Base-by-base conservation (phyloP, 2,888 invertebrate genomes). In the Ornithoptera priamus region DNA sequence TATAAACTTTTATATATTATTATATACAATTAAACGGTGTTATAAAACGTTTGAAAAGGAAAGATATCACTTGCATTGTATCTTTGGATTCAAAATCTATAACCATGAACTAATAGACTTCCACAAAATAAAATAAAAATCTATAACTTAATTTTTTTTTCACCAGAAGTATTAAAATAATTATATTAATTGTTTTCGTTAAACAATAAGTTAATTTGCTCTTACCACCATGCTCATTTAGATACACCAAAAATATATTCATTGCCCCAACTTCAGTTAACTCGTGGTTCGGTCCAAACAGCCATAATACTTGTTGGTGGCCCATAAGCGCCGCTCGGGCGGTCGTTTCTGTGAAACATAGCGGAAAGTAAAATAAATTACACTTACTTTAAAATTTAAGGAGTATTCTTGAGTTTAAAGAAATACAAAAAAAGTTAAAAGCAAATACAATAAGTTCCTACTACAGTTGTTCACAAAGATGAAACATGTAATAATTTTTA, bases 181-280 rank as follows among this genome's bases (percentile, higher is more conserved):
- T 58, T 65, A 5, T 22, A 17, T 39, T 15, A 7, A 42, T 42
- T 65, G 1, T 36, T 36, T n/a, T 3, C 18, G 10, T 7, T n/a
- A 61, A 42, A 10, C 2, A 39, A 36, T 39, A 36, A 39, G 17
- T 46, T 62, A 15, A 62, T 20, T 62, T 62, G 67, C 68, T 50
- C 87, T 87, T 88, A 98, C 98, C 97, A 94, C 99, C 99, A 82
- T 97, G 93, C 68, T 97, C 96, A 83, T 99, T 97, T 74, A 96
- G 93, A 89, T 95, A 96, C 80, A 97, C 95, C 85, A 98, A 94
- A 85, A 99, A 99, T 68, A 99, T 95, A 85, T 99, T 99, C 99
- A 99, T 99, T 18, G 99, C 97, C 67, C 99, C 99, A 62, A 97
- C 99, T 94, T 99, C 99, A 0, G 99, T 99, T 39, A 99, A 84